These are phyloP conservation scores for Piliocolobus tephrosceles DNA, from an alignment of 2,113 vertebrate genomes.

Conservation along the genomic window DNA sequence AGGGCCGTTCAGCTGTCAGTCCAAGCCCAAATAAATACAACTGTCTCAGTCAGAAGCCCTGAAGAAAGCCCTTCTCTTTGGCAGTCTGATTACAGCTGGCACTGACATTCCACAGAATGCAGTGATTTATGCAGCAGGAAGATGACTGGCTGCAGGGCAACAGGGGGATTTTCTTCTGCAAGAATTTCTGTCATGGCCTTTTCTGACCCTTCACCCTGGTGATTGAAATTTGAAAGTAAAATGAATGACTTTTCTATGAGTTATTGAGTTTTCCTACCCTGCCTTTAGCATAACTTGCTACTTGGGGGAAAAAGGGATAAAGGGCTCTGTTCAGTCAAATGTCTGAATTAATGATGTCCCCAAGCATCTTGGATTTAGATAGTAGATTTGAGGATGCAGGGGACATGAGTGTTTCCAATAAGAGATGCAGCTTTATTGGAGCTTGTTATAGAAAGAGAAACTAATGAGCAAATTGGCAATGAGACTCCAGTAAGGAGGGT, in stretches of 20 bases:
- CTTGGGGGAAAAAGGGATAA: constrained; percentile 1
- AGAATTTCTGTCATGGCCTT: constrained; percentile 47
- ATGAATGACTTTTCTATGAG: constrained; percentile 54
- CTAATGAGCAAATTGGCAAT: not conserved
- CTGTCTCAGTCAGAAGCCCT: constrained; percentile 15
- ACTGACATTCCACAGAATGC: not conserved
- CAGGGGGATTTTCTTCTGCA: constrained; percentile 50
- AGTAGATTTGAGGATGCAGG: not conserved
- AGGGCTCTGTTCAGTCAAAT: constrained; percentile 46
- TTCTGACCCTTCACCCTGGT: constrained; percentile 62
- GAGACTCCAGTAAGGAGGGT: not conserved
- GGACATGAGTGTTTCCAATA: not conserved
- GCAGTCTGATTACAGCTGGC: not conserved
- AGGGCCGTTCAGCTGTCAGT: constrained; percentile 25
- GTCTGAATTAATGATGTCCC: constrained; percentile 54
- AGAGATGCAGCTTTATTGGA: not conserved
- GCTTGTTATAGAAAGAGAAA: not conserved
- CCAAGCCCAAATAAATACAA: constrained; percentile 27
- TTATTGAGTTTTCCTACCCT: constrained; percentile 51
- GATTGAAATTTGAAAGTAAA: constrained; percentile 70
- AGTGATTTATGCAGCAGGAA: constrained; percentile 29
- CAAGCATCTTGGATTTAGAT: not conserved
- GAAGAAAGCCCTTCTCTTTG: constrained; percentile 47
- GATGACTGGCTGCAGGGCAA: not conserved
- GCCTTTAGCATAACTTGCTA: constrained; percentile 47